Percentiles rank a stretch among this genome's conserved stretches.
Conservation (phyloP, 2,113 vertebrate genomes). For the Cettia cetti region DNA sequence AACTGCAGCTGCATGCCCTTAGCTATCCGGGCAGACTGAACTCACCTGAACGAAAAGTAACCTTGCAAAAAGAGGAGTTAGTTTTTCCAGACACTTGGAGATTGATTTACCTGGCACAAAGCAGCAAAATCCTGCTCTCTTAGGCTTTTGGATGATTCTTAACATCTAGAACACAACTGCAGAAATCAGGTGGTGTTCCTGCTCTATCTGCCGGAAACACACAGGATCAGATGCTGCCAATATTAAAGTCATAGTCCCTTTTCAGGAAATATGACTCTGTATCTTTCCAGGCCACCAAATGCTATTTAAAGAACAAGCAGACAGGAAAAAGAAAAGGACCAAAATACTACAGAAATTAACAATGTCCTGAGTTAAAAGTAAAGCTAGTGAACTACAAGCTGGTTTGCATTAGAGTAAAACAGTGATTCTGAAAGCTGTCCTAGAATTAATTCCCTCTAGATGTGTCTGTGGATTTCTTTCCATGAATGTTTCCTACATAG, state of each 20-base stretch:
- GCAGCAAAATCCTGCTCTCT: not conserved
- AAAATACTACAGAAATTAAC: conserved; percentile 15
- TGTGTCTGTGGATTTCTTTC: not conserved
- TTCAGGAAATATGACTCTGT: conserved; percentile 46
- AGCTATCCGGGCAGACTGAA: not conserved
- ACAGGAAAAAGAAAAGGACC: not conserved
- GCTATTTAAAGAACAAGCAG: conserved; percentile 39
- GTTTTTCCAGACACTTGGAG: not conserved
- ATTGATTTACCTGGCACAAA: not conserved
- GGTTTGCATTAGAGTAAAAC: not conserved
- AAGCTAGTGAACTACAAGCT: not conserved
- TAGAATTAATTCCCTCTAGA: not conserved
- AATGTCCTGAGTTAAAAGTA: not conserved
- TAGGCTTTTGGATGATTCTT: not conserved
- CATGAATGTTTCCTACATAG: not conserved
- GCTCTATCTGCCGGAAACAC: conserved; percentile 59
- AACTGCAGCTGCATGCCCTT: not conserved
- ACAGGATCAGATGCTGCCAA: not conserved
- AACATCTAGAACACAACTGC: not conserved
- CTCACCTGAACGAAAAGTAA: not conserved
- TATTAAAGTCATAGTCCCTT: conserved; percentile 16
- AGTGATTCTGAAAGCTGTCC: not conserved
- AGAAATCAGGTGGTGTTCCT: conserved; percentile 22
- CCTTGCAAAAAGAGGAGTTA: not conserved
- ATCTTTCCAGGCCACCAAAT: not conserved